phyloP scores from a whole-genome alignment of 2,113 vertebrate genomes.

The Nestor notabilis region DNA sequence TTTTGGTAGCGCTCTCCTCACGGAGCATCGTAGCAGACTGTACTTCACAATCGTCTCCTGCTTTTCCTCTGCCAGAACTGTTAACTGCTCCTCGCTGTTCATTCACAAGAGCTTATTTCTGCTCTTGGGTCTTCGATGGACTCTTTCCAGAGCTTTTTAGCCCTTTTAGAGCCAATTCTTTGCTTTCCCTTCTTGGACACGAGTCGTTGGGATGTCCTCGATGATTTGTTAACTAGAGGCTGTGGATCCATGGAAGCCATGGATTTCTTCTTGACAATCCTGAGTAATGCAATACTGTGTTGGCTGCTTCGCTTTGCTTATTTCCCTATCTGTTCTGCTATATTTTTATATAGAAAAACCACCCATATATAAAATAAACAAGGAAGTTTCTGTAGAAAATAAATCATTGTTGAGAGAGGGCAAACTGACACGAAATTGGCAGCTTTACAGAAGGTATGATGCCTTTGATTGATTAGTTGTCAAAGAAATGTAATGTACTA shows the following conservation, averaged over 20 bases:
- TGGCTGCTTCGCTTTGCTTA: background rate
- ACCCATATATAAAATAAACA: constrained; percentile 49
- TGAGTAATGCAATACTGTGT: background rate
- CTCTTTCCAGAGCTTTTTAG: background rate
- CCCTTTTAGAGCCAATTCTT: background rate
- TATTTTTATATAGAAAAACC: background rate
- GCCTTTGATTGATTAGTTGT: constrained; percentile 74
- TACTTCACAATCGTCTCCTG: background rate
- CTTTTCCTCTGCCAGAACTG: constrained; percentile 2
- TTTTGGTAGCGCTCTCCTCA: background rate
- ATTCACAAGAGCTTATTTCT: background rate
- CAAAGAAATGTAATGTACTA: constrained; percentile 69
- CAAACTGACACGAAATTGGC: constrained; percentile 59
- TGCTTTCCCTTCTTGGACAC: background rate
- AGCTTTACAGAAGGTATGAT: constrained; percentile 60
- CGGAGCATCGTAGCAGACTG: background rate
- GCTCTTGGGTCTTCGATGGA: background rate
- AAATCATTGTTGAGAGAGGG: constrained; percentile 55
- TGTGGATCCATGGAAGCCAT: background rate
- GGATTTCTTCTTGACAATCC: background rate
- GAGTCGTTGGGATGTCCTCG: background rate
- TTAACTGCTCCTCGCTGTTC: background rate
- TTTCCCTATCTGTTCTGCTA: background rate
- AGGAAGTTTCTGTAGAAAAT: constrained; percentile 62
- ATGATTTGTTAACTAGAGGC: background rate